Evolutionary conservation across 2,888 invertebrate genomes (phyloP), one percentile per base, ranked within the genome.

Genomic region (Scaeva pyrastri): DNA sequence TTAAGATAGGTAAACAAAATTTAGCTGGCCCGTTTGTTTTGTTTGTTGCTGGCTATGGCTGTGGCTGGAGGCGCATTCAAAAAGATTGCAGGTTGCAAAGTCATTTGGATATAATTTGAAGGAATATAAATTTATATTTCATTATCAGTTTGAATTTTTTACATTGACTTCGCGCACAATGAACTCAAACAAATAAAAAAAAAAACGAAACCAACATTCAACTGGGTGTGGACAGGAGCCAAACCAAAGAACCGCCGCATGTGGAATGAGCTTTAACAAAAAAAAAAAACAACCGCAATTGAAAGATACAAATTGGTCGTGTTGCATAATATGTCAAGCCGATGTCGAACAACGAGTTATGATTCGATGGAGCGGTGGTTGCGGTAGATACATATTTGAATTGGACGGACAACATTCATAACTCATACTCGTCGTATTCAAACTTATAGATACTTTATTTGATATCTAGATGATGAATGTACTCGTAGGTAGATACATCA

Each of bases 171-270:
- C 31, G 31, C 45, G 52, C 58, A 66, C 66, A 66, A 66, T 66
- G 48, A 31, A 60, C 41, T 8, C 8, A 31, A 31, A 4, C 31
- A 31, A 31, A 31, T 31, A 31, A 31, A 31, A 31, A 5, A 5
- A 31, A 31, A 31, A 31, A 31, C 5, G 8, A 5, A 23, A 64
- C 2, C 3, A 36, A 26, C 50, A 21, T 75, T 36, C 11, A 52
- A 70, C 62, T 75, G 85, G 85, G 80, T 80, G 85, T 62, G 80
- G 80, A 85, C 83, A 76, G 81, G 50, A 31, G 31, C 31, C 8
- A n/a, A n/a, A n/a, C n/a, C n/a, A n/a, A n/a, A n/a, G n/a, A n/a
- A n/a, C n/a, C n/a, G n/a, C n/a, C n/a, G n/a, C n/a, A n/a, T n/a
- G n/a, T 73, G 31, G 14, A 2, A 36, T 11, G 41, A 39, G 56